These are phyloP conservation scores for Trichosurus vulpecula DNA, from an alignment of 2,797 vertebrate genomes.

Conservation along the genomic window DNA sequence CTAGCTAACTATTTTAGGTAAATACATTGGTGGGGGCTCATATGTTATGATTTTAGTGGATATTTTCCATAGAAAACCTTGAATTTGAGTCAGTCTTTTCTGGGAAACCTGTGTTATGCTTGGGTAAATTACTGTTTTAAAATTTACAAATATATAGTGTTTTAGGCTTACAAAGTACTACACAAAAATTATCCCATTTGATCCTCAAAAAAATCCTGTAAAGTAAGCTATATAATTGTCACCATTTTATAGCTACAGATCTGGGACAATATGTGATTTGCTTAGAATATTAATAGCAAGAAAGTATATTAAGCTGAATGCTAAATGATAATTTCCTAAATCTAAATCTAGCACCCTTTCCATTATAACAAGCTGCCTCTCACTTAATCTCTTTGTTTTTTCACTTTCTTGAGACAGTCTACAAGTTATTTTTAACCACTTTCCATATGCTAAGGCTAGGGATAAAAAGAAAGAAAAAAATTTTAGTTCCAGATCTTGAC, in stretches of 20 bases:
- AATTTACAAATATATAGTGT: not conserved
- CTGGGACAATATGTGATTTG: not conserved
- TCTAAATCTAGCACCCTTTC: not conserved
- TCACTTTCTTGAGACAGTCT: not conserved
- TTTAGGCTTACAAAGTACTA: not conserved
- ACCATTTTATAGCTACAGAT: not conserved
- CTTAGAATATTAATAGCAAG: not conserved
- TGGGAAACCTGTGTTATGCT: not conserved
- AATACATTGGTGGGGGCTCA: not conserved
- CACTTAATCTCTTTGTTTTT: not conserved
- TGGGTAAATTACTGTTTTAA: not conserved
- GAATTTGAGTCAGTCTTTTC: not conserved
- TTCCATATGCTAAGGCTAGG: not conserved
- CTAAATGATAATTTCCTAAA: not conserved
- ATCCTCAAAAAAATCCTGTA: not conserved
- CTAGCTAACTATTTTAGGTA: not conserved
- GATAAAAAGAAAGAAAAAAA: not conserved
- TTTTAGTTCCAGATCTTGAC: not conserved
- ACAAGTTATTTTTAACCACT: not conserved
- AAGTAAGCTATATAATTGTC: not conserved
- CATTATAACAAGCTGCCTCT: not conserved
- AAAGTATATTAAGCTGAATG: not conserved
- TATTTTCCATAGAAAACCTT: not conserved
- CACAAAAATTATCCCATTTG: not conserved
- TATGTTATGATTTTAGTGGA: not conserved